phyloP scores from a whole-genome alignment of 2,797 vertebrate species.

The Gymnothorax reevesii region DNA sequence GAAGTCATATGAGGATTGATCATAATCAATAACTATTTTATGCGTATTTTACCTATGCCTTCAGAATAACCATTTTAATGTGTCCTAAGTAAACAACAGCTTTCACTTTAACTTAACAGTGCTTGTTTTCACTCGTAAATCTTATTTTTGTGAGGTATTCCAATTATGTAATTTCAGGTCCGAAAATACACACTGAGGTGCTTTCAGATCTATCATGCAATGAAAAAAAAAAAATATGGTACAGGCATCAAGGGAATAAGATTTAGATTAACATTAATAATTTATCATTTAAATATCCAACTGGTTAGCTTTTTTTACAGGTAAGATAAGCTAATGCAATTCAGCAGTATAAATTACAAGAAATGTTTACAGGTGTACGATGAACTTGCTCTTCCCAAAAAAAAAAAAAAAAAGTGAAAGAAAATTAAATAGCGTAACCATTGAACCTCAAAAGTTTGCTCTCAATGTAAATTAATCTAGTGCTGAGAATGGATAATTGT shows the following conservation, averaged over 20 bases:
- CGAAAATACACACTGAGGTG: background rate
- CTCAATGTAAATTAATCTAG: slow-evolving; percentile 46
- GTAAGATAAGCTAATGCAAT: background rate
- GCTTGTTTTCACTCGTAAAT: background rate
- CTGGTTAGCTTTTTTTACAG: background rate
- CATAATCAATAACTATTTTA: background rate
- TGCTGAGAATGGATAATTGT: background rate
- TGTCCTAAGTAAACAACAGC: background rate
- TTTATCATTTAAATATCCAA: background rate
- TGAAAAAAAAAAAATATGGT: background rate
- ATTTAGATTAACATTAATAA: background rate
- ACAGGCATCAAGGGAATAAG: background rate
- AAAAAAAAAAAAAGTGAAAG: background rate
- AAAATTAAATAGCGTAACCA: background rate
- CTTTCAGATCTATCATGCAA: background rate
- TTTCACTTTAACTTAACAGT: background rate
- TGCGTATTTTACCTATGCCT: background rate
- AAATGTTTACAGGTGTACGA: background rate
- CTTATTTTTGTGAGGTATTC: background rate
- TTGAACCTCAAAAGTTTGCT: slow-evolving; percentile 43
- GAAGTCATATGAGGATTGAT: background rate
- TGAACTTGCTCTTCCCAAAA: background rate
- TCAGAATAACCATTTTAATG: no score
- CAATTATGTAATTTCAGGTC: background rate
- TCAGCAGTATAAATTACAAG: background rate